Percentiles rank a stretch among this genome's conserved stretches.
Conservation (phyloP, 2,113 vertebrate species). For the Erinaceus europaeus region DNA sequence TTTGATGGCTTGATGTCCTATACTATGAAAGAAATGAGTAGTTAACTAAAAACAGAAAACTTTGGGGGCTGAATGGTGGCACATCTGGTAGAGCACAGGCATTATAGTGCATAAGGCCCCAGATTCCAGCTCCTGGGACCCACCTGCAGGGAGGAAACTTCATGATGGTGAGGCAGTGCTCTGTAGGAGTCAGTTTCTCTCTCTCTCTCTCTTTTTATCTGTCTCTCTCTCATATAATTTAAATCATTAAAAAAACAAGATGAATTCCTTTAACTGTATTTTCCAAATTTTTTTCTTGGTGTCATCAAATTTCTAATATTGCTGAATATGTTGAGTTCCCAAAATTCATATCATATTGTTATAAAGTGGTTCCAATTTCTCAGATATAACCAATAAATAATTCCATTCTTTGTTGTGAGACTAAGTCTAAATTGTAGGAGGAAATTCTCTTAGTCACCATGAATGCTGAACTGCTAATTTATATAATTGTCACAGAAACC, state of each 20-base stretch:
- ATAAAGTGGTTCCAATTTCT: slow-evolving; percentile 11
- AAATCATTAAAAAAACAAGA: no score
- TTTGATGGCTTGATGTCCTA: slow-evolving; percentile 29
- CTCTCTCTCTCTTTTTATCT: no score
- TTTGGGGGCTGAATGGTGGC: no score
- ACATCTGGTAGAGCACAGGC: no score
- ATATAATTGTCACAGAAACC: not conserved
- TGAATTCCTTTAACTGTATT: not conserved
- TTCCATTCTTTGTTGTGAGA: slow-evolving; percentile 4
- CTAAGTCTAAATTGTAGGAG: not conserved
- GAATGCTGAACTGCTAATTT: not conserved
- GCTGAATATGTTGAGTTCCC: slow-evolving; percentile 15
- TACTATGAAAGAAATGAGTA: slow-evolving; percentile 8
- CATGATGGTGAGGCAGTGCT: no score
- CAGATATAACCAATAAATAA: not conserved
- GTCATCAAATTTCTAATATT: slow-evolving; percentile 28
- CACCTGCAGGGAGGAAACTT: no score
- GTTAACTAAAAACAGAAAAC: slow-evolving; percentile 52
- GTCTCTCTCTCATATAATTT: no score
- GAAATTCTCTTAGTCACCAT: not conserved
- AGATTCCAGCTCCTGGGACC: no score
- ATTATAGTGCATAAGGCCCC: no score
- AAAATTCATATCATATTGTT: slow-evolving; percentile 1
- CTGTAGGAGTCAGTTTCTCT: no score
- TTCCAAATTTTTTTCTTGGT: not conserved